Evolutionary conservation across 2,797 vertebrate genomes (phyloP), one percentile per base, ranked within the genome.

Genomic region (Propithecus deckenii): DNA sequence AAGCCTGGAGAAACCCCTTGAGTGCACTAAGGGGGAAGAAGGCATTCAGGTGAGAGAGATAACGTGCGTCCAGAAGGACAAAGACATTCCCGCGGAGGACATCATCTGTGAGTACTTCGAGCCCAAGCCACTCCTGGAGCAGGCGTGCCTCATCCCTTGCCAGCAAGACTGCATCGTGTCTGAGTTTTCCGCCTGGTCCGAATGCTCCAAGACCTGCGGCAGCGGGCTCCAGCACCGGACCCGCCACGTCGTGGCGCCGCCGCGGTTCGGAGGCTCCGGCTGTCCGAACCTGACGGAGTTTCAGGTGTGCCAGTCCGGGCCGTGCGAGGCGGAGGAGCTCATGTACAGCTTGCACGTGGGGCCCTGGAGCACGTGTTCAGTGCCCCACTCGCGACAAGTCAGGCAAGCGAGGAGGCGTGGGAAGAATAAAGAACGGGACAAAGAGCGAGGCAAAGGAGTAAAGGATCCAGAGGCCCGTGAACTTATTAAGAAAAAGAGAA

Each of bases 81-180:
- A 99, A 0, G 98, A 98, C 5, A 97, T 98, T 5, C 90, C 95
- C 1, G 99, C 99, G 0, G 99, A 99, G 76, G 99, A 99, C 48
- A 98, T 98, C 98, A 99, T 99, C 98, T 99, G 99, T 0, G 99
- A 99, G 96, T 99, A 99, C 98, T 99, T 99, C 67, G 99, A 99
- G 98, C 99, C 99, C 1, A 99, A 99, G 96, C 99, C 99, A 11
- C 99, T 99, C 4, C 98, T 99, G 95, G 99, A 99, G 97, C 99
- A 99, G 98, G 99, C 99, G 0, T 99, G 99, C 98, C 99, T 99
- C 97, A 99, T 99, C 97, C 99, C 99, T 0, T 99, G 99, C 98
- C 99, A 98, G 43, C 99, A 99, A 98, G 99, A 99, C 88, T 99
- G 99, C 94, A 99, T 99, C 0, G 99, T 99, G 96, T 99, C 99